Percentiles rank a stretch among this genome's conserved stretches.
Evolutionary conservation across 2,113 vertebrate genomes (phyloP).

Genomic region (Stegastes partitus): DNA sequence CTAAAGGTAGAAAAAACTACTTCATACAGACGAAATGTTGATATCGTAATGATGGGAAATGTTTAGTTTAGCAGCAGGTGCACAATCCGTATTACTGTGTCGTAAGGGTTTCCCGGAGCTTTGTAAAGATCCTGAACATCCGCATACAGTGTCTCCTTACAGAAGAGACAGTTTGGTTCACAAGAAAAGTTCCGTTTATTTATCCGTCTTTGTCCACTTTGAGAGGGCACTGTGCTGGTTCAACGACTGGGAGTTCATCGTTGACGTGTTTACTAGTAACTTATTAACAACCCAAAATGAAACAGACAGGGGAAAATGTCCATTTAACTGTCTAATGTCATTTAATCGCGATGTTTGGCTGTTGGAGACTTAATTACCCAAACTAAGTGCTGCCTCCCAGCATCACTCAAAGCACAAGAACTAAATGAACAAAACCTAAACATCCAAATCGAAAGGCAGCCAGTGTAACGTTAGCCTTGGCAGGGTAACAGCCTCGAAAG

Average conservation of each 20-base stretch:
- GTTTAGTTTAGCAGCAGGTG: constrained; percentile 57
- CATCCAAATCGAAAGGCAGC: neutral
- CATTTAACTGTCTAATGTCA: neutral
- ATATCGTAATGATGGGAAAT: neutral
- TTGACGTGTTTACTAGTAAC: constrained; percentile 71
- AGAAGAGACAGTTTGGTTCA: neutral
- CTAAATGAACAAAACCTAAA: neutral
- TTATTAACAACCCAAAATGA: constrained; percentile 65
- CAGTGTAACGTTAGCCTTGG: constrained; percentile 31
- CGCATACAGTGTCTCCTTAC: neutral
- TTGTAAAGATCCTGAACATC: neutral
- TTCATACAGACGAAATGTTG: neutral
- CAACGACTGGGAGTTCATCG: constrained; percentile 69
- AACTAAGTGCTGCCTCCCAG: neutral
- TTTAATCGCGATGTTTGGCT: neutral
- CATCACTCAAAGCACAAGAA: constrained; percentile 11
- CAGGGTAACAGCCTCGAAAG: constrained; percentile 32
- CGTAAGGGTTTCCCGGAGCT: neutral
- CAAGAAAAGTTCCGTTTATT: neutral
- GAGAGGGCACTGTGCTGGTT: constrained; percentile 45
- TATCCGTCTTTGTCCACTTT: constrained; percentile 29
- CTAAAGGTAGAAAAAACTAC: constrained; percentile 53
- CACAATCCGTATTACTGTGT: neutral
- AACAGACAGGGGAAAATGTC: neutral
- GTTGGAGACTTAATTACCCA: neutral